These are phyloP conservation scores for Myotis pilosus DNA, from an alignment of 2,797 vertebrate genomes.

Conservation along the genomic window DNA sequence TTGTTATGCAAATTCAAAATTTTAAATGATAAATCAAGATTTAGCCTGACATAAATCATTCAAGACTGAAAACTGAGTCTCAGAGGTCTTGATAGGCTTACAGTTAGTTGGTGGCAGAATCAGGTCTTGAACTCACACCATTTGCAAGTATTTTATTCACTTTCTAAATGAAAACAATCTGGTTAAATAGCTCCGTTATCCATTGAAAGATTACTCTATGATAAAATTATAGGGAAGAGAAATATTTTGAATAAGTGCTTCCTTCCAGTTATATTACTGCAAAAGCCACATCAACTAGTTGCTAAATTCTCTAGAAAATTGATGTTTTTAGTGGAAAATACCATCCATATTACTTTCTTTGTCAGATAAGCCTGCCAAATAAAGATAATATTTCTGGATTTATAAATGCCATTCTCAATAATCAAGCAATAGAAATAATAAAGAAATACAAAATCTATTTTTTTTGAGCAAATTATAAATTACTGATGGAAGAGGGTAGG, in stretches of 20 bases:
- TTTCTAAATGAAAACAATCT: not conserved
- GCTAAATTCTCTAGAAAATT: not conserved
- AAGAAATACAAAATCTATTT: not conserved
- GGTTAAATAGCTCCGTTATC: not conserved
- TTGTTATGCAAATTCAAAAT: not conserved
- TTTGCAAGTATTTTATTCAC: not conserved
- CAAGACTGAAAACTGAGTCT: not conserved
- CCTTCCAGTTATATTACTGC: not conserved
- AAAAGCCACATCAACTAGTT: not conserved
- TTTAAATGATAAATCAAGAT: not conserved
- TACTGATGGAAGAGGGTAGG: not conserved
- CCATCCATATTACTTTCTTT: not conserved
- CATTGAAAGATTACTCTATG: not conserved
- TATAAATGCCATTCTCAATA: not conserved
- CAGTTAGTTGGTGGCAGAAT: not conserved
- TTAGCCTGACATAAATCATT: not conserved
- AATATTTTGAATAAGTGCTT: not conserved
- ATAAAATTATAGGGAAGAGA: not conserved
- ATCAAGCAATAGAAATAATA: not conserved
- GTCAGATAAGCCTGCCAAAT: not conserved
- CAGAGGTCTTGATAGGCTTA: not conserved
- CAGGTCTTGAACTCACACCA: too few relatives aligned
- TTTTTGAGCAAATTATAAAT: not conserved
- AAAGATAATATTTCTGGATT: not conserved
- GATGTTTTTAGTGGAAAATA: not conserved